Conservation (phyloP, 2,113 vertebrate species). For the Sinosuthora webbiana region DNA sequence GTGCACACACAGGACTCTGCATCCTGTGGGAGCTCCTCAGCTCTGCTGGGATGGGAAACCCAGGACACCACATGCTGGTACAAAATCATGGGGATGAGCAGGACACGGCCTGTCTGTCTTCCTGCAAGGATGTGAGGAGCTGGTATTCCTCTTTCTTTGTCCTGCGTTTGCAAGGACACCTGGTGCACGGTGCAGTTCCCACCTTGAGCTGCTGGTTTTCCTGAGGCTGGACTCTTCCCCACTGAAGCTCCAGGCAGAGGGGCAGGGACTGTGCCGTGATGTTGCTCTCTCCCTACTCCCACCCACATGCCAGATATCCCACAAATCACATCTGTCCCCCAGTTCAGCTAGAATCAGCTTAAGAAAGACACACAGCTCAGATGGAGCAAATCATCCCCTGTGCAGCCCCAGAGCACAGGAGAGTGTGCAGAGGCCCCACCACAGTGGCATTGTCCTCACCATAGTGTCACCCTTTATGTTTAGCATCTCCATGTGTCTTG, state of each 20-base stretch:
- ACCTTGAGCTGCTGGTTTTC: neutral
- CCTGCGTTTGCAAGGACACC: neutral
- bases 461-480: neutral
- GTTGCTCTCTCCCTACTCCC: neutral
- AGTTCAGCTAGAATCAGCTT: neutral
- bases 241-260: neutral
- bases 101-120: neutral
- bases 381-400: neutral
- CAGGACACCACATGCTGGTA: neutral
- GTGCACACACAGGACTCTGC: rapidly evolving
- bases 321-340: neutral
- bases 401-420: neutral
- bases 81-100: neutral
- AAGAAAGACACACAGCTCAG: neutral
- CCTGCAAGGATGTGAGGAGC: neutral
- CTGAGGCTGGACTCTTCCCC: neutral
- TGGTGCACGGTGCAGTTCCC: no score
- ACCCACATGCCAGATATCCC: neutral
- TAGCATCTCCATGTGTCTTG: neutral
- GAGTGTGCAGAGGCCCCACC: neutral
- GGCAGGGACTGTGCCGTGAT: rapidly evolving
- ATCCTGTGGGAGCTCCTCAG: neutral
- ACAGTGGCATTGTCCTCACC: rapidly evolving
- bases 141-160: neutral
- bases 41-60: neutral